Percentiles rank a stretch among this genome's conserved stretches.
These are phyloP conservation scores for Xanthorhoe spadicearia DNA, from an alignment of 2,888 invertebrate species.

Conservation along the genomic window DNA sequence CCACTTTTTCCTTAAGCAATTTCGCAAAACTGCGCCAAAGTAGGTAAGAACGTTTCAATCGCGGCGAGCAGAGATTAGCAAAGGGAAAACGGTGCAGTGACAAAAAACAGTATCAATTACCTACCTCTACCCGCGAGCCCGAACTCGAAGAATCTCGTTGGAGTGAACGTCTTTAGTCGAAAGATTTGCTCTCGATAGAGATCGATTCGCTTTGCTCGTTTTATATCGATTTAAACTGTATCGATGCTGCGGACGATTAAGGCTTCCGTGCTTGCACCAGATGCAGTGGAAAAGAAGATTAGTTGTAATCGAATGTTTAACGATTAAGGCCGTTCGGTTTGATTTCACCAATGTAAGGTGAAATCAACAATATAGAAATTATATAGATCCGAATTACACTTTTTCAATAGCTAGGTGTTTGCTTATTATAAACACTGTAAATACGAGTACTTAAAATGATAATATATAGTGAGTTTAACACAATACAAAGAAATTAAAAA, in stretches of 20 bases:
- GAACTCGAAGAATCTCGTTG: constrained; percentile 54
- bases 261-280: constrained; percentile 65
- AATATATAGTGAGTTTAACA: background rate
- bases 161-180: constrained; percentile 77
- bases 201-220: constrained; percentile 79
- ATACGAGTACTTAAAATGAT: background rate
- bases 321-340: constrained; percentile 24
- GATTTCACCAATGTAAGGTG: constrained; percentile 5
- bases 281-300: constrained; percentile 66
- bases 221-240: constrained; percentile 81
- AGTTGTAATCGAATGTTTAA: constrained; percentile 52
- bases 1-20: constrained; percentile 56
- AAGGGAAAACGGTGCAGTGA: constrained; percentile 64
- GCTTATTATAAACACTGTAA: too few relatives aligned
- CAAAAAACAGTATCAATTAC: constrained; percentile 80
- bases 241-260: constrained; percentile 78
- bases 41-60: constrained; percentile 57
- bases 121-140: constrained; percentile 71
- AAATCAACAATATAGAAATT: background rate
- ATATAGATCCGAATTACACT: background rate
- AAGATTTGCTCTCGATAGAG: constrained; percentile 80
- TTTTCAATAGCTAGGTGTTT: background rate
- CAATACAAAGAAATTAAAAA: background rate
- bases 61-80: constrained; percentile 68
- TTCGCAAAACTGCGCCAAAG: constrained; percentile 56